These are phyloP conservation scores for Ectobius pallidus DNA, from an alignment of 2,888 invertebrate genomes.

Conservation along the genomic window DNA sequence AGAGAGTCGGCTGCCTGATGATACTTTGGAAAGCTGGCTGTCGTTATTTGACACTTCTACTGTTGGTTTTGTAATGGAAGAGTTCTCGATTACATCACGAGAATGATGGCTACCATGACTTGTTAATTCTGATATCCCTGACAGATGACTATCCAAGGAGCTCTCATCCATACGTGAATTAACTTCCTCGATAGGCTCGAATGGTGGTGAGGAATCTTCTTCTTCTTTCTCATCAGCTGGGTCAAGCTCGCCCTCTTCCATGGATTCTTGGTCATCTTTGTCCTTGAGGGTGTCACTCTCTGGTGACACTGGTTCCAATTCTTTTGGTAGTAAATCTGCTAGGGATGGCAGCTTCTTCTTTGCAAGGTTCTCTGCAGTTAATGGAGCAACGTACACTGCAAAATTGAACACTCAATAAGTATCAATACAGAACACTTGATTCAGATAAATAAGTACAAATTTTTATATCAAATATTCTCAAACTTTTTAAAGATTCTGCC, in stretches of 20 bases:
- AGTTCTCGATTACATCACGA: background rate
- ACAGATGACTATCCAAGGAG: constrained; percentile 64
- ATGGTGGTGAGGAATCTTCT: constrained; percentile 69
- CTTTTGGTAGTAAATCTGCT: constrained; percentile 70
- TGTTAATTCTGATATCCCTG: constrained; percentile 62
- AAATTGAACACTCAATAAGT: no score
- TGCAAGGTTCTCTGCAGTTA: constrained; percentile 13
- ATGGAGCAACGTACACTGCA: constrained; percentile 18
- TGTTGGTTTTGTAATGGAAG: background rate
- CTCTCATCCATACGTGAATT: constrained; percentile 58
- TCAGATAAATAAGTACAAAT: no score
- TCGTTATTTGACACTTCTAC: constrained; percentile 61
- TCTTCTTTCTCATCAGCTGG: constrained; percentile 58
- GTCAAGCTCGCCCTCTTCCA: constrained; percentile 49
- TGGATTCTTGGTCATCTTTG: constrained; percentile 48
- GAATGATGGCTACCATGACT: constrained; percentile 58
- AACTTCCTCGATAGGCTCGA: constrained; percentile 65
- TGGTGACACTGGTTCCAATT: constrained; percentile 82
- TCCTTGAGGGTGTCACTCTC: constrained; percentile 68
- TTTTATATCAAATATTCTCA: no score
- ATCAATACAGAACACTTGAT: no score
- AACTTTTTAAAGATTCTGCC: no score
- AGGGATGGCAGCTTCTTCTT: constrained; percentile 49
- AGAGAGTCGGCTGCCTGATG: constrained; percentile 64
- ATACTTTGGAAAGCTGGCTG: constrained; percentile 66